Conservation (phyloP, 1,140 invertebrate genomes). For the Micrasema longulum region DNA sequence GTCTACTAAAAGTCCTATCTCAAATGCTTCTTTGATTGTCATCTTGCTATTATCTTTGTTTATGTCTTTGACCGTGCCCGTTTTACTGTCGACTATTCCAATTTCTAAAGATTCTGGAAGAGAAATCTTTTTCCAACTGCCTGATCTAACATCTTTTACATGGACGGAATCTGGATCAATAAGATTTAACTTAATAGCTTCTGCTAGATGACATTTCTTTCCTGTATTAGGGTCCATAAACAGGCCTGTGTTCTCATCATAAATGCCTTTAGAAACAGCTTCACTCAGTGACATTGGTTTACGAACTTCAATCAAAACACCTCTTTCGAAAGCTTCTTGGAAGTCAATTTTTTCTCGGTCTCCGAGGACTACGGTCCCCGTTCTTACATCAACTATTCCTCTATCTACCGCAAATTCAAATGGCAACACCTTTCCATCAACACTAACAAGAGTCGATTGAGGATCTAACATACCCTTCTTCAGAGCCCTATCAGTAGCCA, state of each 20-base stretch:
- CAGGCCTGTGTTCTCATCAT: conserved; percentile 77
- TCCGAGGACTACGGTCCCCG: conserved; percentile 75
- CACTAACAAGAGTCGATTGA: conserved; percentile 80
- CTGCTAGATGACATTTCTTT: conserved; percentile 77
- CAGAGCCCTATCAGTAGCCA: conserved; percentile 82
- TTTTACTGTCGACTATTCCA: conserved; percentile 80
- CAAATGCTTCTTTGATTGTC: conserved; percentile 83
- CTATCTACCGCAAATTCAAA: conserved; percentile 85
- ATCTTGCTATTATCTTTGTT: conserved; percentile 75
- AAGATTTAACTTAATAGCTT: conserved; percentile 80
- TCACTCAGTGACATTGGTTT: conserved; percentile 86
- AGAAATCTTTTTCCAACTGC: conserved; percentile 80
- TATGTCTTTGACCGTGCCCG: conserved; percentile 78
- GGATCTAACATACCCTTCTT: conserved; percentile 84
- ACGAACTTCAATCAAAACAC: conserved; percentile 83
- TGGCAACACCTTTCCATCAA: conserved; percentile 80
- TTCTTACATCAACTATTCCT: conserved; percentile 81
- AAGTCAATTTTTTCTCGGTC: conserved; percentile 80
- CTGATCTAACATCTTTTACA: conserved; percentile 83
- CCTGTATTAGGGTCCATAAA: conserved; percentile 86
- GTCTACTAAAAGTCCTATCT: conserved; percentile 83
- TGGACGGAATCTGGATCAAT: conserved; percentile 87
- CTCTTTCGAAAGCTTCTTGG: conserved; percentile 86
- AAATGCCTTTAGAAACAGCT: conserved; percentile 85
- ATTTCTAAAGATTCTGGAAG: conserved; percentile 80